phyloP scores from a whole-genome alignment of 2,797 vertebrate genomes.

The Ciconia nigra region DNA sequence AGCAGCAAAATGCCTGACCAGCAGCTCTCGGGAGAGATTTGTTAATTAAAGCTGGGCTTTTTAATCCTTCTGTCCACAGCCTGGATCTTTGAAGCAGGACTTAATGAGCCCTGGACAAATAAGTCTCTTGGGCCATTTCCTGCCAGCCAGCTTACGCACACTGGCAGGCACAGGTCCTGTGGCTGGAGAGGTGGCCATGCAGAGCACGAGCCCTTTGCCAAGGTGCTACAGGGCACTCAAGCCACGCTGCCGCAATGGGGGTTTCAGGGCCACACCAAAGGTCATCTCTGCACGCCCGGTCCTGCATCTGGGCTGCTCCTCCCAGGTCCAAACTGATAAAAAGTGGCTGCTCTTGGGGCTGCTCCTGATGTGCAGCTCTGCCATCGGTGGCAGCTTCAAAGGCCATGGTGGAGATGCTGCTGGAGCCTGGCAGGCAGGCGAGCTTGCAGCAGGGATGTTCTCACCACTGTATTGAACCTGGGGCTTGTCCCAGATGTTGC shows the following conservation, averaged over 20 bases:
- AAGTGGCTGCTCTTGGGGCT: neutral
- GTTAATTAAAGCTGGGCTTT: constrained; percentile 53
- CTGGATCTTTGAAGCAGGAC: neutral
- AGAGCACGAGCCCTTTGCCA: neutral
- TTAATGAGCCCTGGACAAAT: constrained; percentile 21
- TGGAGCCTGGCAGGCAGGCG: accelerated
- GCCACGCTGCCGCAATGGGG: accelerated
- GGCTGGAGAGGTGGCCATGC: neutral
- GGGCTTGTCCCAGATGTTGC: neutral
- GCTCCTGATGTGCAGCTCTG: neutral
- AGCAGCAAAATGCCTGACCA: neutral
- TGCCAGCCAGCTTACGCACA: neutral
- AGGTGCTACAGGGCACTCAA: neutral
- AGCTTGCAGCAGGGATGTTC: neutral
- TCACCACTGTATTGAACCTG: neutral
- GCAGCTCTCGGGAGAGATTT: neutral
- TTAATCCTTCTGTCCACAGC: constrained; percentile 44
- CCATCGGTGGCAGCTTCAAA: accelerated
- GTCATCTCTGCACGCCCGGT: neutral
- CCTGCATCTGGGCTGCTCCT: neutral
- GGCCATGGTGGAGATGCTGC: neutral
- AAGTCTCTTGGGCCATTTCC: constrained; percentile 29
- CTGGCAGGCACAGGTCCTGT: neutral
- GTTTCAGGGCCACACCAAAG: accelerated
- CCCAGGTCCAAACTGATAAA: accelerated